Evolutionary conservation across 2,888 invertebrate genomes (phyloP).

Genomic region (Drosophila pegasa): DNA sequence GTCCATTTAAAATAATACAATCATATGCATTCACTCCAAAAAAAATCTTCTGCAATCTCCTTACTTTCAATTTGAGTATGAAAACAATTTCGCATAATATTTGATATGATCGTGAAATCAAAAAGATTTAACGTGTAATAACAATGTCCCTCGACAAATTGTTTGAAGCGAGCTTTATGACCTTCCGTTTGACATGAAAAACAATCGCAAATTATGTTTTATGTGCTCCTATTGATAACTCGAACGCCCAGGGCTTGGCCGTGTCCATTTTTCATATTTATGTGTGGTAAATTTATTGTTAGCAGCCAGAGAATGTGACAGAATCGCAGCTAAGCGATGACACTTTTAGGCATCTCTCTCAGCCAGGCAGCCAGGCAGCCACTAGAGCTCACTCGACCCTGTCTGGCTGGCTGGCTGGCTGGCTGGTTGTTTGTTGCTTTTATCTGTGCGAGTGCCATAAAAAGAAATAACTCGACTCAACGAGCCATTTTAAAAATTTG

Average conservation of each 20-base stretch:
- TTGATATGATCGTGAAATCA: too few relatives aligned
- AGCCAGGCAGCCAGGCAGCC: not conserved
- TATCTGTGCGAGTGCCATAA: slow-evolving; percentile 67
- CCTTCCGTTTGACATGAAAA: slow-evolving; percentile 43
- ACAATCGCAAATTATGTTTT: slow-evolving; percentile 72
- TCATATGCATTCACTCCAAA: too few relatives aligned
- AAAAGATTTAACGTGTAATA: not conserved
- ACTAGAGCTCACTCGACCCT: not conserved
- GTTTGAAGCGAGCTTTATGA: not conserved
- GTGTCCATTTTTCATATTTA: slow-evolving; percentile 57
- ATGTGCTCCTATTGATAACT: slow-evolving; percentile 50
- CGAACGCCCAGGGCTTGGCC: slow-evolving; percentile 40
- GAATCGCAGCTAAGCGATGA: slow-evolving; percentile 66
- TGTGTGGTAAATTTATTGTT: slow-evolving; percentile 65
- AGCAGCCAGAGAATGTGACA: slow-evolving; percentile 61
- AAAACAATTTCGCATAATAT: not conserved
- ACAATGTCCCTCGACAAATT: not conserved
- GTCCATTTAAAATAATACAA: too few relatives aligned
- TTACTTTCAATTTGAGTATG: not conserved
- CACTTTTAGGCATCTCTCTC: slow-evolving; percentile 40
- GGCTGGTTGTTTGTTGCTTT: slow-evolving; percentile 39
- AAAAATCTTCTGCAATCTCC: too few relatives aligned
- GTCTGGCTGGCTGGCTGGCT: slow-evolving; percentile 5
- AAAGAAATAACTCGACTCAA: slow-evolving; percentile 58
- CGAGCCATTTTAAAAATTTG: slow-evolving; percentile 65